A percentile compares a stretch with the other conserved stretches of the same genome.
phyloP scores from a whole-genome alignment of 2,888 invertebrate genomes.

The Amblyjoppa fuscipennis region DNA sequence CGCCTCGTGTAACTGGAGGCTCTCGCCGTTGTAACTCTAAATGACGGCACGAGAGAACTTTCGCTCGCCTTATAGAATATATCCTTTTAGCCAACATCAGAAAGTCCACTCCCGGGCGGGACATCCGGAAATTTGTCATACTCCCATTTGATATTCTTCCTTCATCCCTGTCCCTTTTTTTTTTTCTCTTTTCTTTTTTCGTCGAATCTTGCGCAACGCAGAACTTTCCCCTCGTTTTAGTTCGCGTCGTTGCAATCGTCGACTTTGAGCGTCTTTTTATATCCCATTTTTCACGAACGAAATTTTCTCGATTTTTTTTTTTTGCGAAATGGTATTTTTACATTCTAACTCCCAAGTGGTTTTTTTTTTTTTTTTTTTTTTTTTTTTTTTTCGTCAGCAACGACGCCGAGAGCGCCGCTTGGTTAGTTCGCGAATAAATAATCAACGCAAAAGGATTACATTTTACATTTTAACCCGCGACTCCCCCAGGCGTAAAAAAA shows the following conservation, averaged over 20 bases:
- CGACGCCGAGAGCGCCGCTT: background rate
- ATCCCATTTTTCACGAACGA: background rate
- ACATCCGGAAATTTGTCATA: conserved; percentile 64
- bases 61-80: conserved; percentile 44
- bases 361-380: too few species aligned
- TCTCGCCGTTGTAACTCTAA: conserved; percentile 30
- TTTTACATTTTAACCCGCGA: background rate
- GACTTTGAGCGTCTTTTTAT: background rate
- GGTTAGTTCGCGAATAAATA: background rate
- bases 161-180: conserved; percentile 32
- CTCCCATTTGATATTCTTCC: conserved; percentile 52
- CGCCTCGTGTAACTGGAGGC: conserved; percentile 24
- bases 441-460: background rate
- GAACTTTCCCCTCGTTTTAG: conserved; percentile 13
- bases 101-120: conserved; percentile 38
- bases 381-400: background rate
- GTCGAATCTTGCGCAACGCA: conserved; percentile 34
- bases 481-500: too few species aligned
- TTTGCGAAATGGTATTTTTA: background rate
- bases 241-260: background rate
- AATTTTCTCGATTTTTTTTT: too few species aligned
- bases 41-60: conserved; percentile 51
- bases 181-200: conserved; percentile 12
- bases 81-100: conserved; percentile 49
- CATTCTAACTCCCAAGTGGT: background rate